A percentile compares a stretch with the other conserved stretches of the same genome.
Evolutionary conservation across 1,140 invertebrate genomes (phyloP).

Genomic region (Hylaeus volcanicus): DNA sequence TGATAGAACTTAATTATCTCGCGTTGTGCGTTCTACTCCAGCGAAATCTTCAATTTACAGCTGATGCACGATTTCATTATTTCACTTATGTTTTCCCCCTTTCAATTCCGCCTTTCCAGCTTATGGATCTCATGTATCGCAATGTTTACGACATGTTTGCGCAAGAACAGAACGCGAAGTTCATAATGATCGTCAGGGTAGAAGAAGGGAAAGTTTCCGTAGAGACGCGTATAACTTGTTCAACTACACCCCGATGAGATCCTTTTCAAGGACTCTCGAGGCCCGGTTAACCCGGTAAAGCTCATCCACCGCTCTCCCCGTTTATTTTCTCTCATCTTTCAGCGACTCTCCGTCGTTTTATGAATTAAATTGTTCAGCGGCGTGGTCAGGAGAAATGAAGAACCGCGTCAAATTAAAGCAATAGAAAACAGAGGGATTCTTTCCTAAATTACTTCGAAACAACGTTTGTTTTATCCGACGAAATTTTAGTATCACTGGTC

Average conservation of each 20-base stretch:
- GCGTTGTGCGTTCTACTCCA: no score
- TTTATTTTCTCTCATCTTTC: conserved; percentile 10
- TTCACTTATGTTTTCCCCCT: neutral
- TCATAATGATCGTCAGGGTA: neutral
- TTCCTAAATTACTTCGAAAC: neutral
- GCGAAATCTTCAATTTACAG: neutral
- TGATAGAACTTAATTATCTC: neutral
- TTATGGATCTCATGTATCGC: neutral
- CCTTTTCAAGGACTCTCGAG: conserved; percentile 15
- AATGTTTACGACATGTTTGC: conserved; percentile 15
- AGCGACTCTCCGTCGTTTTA: conserved; percentile 3
- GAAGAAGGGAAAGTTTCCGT: conserved; percentile 28
- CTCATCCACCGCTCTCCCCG: neutral
- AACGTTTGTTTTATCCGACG: neutral
- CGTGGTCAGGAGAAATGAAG: neutral
- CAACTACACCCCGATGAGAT: conserved; percentile 32
- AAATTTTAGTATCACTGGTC: neutral
- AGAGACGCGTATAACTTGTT: conserved; percentile 25
- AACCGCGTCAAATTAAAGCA: neutral
- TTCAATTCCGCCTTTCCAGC: neutral
- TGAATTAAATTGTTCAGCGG: conserved; percentile 27
- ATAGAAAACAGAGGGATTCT: neutral
- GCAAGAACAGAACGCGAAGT: neutral
- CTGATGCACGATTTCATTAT: no score
- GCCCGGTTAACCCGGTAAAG: conserved; percentile 28